Evolutionary conservation across 2,797 vertebrate species (phyloP), one percentile per base, ranked within the genome.

Genomic region (Telmatherina bonti): DNA sequence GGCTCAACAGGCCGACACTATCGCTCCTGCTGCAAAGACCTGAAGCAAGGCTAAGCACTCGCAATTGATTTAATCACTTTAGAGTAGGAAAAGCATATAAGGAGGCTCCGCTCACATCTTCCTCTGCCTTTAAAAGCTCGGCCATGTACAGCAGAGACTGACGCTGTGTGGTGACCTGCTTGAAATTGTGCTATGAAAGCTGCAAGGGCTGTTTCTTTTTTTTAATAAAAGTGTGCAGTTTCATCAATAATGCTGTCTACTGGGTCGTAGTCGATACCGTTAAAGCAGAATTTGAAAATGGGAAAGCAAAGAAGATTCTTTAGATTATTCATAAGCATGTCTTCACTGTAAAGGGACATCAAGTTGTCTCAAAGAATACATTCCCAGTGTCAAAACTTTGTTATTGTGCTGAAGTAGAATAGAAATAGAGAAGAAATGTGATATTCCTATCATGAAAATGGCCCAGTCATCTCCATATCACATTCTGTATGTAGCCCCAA

Each of bases 1-100:
- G 74, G 84, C 79, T 82, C 84, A 86, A 75, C 85, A 22, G 76
- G 68, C 67, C 51, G 70, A 83, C 78, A 70, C 83, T 84, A 85
- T 92, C 78, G 41, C 76, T 79, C 76, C 83, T 76, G 47, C 66
- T 75, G 88, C 82, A 61, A 61, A 56, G 72, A 71, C 87, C 89
- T 12, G 55, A 72, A 74, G 85, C 49, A 45, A 77, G 67, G 81
- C 71, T 83, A 84, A 90, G 86, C 86, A 73, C 82, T 89, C 59
- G 41, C 84, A 74, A 88, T 89, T 89, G 88, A 93, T 91, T 88
- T 85, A 89, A 90, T 91, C 89, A 85, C 78, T 73, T 20, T 65
- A 61, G 77, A 83, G 74, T 53, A 45, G 74, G 57, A 72, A 70
- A 38, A 7, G 77, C 72, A 79, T 79, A 77, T 58, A 78, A 66